Evolutionary conservation across 2,113 vertebrate species (phyloP).

Genomic region (Archilochus colubris): DNA sequence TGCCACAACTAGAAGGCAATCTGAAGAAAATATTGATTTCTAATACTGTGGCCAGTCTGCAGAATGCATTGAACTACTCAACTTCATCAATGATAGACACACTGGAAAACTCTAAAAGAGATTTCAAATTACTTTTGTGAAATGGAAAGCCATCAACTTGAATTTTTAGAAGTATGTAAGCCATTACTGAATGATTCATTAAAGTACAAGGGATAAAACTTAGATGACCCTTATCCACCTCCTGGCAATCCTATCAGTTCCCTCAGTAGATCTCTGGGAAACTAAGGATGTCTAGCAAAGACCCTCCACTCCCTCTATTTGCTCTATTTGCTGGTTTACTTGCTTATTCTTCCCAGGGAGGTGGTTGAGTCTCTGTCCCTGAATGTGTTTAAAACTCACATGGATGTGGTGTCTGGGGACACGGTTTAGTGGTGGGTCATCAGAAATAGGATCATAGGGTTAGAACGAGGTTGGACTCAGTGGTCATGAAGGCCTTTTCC

Average conservation of each 20-base stretch:
- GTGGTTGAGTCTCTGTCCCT: too few relatives aligned
- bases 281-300: background rate
- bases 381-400: too few relatives aligned
- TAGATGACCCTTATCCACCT: background rate
- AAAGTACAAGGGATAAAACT: background rate
- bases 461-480: too few relatives aligned
- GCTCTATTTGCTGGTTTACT: background rate
- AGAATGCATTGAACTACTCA: background rate
- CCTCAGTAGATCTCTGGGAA: background rate
- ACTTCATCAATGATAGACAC: background rate
- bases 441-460: too few relatives aligned
- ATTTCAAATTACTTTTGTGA: constrained; percentile 9
- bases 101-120: background rate
- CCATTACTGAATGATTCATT: background rate
- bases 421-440: too few relatives aligned
- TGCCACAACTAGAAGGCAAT: background rate
- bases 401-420: too few relatives aligned
- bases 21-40: constrained; percentile 3
- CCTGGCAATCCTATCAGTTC: background rate
- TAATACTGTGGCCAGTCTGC: background rate
- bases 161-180: background rate
- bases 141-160: background rate
- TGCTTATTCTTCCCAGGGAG: background rate
- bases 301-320: background rate
- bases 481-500: too few relatives aligned